Base-by-base conservation (phyloP, 1,140 invertebrate species). In the Monochamus saltuarius region DNA sequence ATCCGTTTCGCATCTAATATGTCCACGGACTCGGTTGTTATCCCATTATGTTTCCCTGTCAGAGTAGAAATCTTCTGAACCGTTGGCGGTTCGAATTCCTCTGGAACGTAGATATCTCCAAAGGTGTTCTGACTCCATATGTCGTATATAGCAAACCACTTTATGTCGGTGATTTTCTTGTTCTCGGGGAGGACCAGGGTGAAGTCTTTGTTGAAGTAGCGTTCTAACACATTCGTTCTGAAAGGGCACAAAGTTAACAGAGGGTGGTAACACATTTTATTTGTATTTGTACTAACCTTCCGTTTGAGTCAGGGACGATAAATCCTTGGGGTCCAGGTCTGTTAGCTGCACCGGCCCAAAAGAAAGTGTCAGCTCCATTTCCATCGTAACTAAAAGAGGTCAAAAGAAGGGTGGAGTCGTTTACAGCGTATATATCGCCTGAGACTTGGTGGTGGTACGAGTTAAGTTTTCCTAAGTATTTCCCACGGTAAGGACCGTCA, bases 71-170 rank as follows among this genome's bases (percentile, higher is more conserved):
- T 83, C 45, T 79, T 81, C 65, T 92, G 88, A 1, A 87, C 81
- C 11, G 83, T 78, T 0, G 94, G 94, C n/a, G 93, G 88, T 69
- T 94, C 89, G 74, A 96, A 95, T 54, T 92, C 92, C 67, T 96
- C 92, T 0, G 92, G 92, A 64, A 96, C 89, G 69, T 90, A 92
- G 29, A 96, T 87, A 77, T 96, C 94, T 0, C 90, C 94, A 77
- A 93, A 95, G 16, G 91, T 87, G 73, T 91, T 92, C 79, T 94
- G 89, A 70, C 83, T 87, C 39, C 84, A 84, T 8, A 97, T 79
- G 80, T 97, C 94, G 74, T 94, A 96, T 17, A 97, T 83, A 0
- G 92, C 88, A 49, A 97, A 84, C 94, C 94, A 96, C 76, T 92
- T 92, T 42, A 95, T 87, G 50, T 94, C 90, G 0, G 87, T 89